These are phyloP conservation scores for Emydura subglobosa DNA, from an alignment of 2,113 vertebrate species.

Conservation along the genomic window DNA sequence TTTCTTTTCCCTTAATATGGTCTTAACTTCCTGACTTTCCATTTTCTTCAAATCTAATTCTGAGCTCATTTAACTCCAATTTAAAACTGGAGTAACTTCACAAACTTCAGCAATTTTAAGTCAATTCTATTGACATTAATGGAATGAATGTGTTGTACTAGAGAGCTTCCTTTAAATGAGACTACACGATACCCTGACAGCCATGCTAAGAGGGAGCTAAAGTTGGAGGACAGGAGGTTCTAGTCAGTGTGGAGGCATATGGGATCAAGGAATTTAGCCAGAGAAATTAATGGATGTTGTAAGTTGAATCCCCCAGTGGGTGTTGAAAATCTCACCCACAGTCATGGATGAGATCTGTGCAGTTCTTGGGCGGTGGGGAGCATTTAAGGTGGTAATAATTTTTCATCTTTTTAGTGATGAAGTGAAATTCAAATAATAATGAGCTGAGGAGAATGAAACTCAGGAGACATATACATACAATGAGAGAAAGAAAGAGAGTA, in stretches of 20 bases:
- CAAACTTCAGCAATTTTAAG: background rate
- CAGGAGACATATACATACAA: background rate
- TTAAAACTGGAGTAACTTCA: constrained; percentile 4
- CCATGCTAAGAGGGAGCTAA: background rate
- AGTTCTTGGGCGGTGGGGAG: background rate
- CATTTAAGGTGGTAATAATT: too few species aligned
- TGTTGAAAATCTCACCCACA: background rate
- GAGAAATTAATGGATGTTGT: constrained; percentile 49
- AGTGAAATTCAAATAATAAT: background rate
- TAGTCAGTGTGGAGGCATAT: constrained; percentile 26
- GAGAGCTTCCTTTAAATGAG: background rate
- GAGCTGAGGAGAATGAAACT: background rate
- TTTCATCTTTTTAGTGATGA: background rate
- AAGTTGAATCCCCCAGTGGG: constrained; percentile 39
- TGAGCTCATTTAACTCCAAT: constrained; percentile 1
- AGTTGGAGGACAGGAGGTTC: background rate
- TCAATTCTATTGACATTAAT: background rate
- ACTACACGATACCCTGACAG: constrained; percentile 1
- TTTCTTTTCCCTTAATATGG: background rate
- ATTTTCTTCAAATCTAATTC: background rate
- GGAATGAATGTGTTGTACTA: background rate
- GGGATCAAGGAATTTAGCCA: constrained; percentile 22
- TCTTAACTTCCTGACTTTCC: background rate
- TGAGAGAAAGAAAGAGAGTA: background rate
- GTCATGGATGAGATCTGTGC: background rate